Evolutionary conservation across 2,113 vertebrate species (phyloP).

Genomic region (Andinoacara biseriatus): DNA sequence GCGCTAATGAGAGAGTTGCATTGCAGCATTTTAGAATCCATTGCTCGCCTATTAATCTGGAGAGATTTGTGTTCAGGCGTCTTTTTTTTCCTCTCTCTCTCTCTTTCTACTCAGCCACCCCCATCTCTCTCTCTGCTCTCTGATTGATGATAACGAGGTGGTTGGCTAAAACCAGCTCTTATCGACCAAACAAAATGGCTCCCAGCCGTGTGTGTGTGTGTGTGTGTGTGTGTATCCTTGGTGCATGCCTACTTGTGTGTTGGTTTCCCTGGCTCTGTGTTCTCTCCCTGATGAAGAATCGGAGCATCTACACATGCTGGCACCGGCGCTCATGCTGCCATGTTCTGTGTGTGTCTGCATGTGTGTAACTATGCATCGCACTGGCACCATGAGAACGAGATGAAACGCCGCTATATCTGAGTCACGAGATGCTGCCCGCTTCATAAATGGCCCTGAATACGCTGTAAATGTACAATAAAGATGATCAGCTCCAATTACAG

Average conservation of each 20-base stretch:
- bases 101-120: background rate
- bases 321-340: background rate
- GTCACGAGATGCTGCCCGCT: constrained; percentile 41
- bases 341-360: background rate
- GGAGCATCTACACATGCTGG: background rate
- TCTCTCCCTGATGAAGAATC: background rate
- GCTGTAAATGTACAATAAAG: background rate
- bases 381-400: constrained; percentile 28
- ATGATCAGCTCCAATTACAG: constrained; percentile 20
- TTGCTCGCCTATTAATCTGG: constrained; percentile 55
- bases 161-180: constrained; percentile 45
- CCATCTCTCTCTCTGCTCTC: constrained; percentile 4
- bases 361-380: background rate
- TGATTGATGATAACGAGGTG: constrained; percentile 60
- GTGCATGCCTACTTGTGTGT: background rate
- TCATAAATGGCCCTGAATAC: constrained; percentile 45
- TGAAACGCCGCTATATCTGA: constrained; percentile 58
- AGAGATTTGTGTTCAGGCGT: constrained; percentile 23
- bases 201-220: background rate
- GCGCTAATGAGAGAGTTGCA: constrained; percentile 58
- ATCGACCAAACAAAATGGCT: constrained; percentile 62
- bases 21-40: constrained; percentile 45
- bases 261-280: background rate
- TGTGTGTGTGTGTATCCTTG: background rate
- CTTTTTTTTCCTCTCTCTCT: background rate